phyloP scores from a whole-genome alignment of 1,140 invertebrate genomes.

The Anadara kagoshimensis region DNA sequence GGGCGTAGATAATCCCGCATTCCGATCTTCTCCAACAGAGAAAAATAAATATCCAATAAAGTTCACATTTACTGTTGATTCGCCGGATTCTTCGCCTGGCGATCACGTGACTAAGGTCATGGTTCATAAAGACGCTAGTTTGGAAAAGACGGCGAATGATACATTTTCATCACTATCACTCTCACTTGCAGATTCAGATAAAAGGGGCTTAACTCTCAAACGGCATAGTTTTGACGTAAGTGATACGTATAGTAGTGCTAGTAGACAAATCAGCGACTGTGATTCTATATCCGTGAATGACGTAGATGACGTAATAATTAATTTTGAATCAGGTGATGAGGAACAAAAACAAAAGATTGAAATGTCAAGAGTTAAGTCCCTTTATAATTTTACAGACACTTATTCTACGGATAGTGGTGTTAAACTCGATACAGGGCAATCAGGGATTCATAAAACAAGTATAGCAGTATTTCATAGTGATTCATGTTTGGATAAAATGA shows the following conservation, averaged over 20 bases:
- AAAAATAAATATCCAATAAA: constrained; percentile 16
- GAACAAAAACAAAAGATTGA: too few relatives aligned
- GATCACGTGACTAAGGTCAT: constrained; percentile 6
- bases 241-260: too few relatives aligned
- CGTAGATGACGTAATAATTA: too few relatives aligned
- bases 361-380: too few relatives aligned
- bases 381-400: too few relatives aligned
- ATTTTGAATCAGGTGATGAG: too few relatives aligned
- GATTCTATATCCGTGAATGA: too few relatives aligned
- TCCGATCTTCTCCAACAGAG: constrained; percentile 41
- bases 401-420: background rate
- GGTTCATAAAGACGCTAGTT: constrained; percentile 16
- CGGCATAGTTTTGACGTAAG: too few relatives aligned
- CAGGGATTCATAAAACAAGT: constrained; percentile 34
- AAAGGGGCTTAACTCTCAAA: too few relatives aligned
- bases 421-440: background rate
- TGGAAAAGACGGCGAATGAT: background rate
- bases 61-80: constrained; percentile 17
- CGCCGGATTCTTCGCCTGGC: background rate
- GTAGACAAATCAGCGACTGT: too few relatives aligned
- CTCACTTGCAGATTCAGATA: background rate
- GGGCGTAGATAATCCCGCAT: constrained; percentile 41
- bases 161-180: background rate
- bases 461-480: constrained; percentile 39
- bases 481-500: constrained; percentile 33